Evolutionary conservation across 2,797 vertebrate species (phyloP).

Genomic region (Muscicapa comitata): DNA sequence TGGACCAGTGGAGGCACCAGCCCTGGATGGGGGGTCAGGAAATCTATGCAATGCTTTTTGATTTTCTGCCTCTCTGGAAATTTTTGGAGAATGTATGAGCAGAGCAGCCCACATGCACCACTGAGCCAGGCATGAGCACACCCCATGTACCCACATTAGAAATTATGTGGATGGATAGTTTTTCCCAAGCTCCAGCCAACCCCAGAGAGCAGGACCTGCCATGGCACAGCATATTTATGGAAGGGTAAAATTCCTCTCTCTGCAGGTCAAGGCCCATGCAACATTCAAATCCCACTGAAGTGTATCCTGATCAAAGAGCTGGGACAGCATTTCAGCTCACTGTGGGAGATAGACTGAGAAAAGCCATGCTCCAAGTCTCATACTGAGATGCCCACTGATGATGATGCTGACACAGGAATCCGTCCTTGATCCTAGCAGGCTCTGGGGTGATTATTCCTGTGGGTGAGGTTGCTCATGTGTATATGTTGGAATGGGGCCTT

Average conservation of each 20-base stretch:
- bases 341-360: not conserved
- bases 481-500: not conserved
- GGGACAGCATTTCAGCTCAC: not conserved
- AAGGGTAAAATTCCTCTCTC: slow-evolving; percentile 13
- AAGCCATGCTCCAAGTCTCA: not conserved
- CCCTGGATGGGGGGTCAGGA: not conserved
- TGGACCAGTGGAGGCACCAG: not conserved
- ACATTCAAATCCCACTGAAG: slow-evolving; percentile 1
- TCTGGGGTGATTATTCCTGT: not conserved
- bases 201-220: not conserved
- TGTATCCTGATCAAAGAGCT: slow-evolving; percentile 20
- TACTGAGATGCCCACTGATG: not conserved
- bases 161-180: not conserved
- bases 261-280: not conserved
- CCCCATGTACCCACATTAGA: not conserved
- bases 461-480: not conserved
- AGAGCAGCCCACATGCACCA: rapidly evolving
- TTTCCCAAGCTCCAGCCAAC: slow-evolving; percentile 13
- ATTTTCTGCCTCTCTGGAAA: not conserved
- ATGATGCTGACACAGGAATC: not conserved
- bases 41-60: rapidly evolving
- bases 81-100: not conserved
- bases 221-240: not conserved
- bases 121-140: not conserved
- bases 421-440: not conserved